These are phyloP conservation scores for Achatina immaculata DNA, from an alignment of 1,140 invertebrate genomes.

Conservation along the genomic window DNA sequence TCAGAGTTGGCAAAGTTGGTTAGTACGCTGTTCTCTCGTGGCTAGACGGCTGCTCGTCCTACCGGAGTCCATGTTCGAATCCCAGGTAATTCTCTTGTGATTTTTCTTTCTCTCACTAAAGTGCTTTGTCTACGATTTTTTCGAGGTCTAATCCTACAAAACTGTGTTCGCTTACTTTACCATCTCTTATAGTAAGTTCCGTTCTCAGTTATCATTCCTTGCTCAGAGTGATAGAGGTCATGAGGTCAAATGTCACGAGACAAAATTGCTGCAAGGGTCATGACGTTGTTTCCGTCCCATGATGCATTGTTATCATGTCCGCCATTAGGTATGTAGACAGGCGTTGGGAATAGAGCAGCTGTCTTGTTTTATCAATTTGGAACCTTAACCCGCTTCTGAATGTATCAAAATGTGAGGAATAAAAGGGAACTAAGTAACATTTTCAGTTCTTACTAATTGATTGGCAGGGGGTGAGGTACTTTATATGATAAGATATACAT, in stretches of 20 bases:
- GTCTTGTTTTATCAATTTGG: slow-evolving; percentile 31
- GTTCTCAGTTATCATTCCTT: too few relatives aligned
- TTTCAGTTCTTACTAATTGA: slow-evolving; percentile 10
- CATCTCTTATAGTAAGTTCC: too few relatives aligned
- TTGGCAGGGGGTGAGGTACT: slow-evolving; percentile 21
- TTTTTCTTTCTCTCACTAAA: too few relatives aligned
- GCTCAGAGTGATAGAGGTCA: too few relatives aligned
- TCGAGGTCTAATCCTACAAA: too few relatives aligned
- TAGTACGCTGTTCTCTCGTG: too few relatives aligned
- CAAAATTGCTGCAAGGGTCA: slow-evolving; percentile 45
- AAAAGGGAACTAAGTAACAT: background rate
- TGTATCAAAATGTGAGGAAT: slow-evolving; percentile 26
- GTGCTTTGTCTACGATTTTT: too few relatives aligned
- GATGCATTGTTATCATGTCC: slow-evolving; percentile 50
- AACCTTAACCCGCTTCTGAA: background rate
- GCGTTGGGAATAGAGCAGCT: background rate
- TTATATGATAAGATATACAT: background rate
- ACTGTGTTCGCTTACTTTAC: too few relatives aligned
- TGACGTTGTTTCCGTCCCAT: slow-evolving; percentile 54
- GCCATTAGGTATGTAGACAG: slow-evolving; percentile 38
- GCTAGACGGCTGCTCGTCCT: too few relatives aligned
- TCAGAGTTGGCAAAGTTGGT: too few relatives aligned
- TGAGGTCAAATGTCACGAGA: slow-evolving; percentile 48
- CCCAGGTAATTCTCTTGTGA: too few relatives aligned
- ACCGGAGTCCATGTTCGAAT: too few relatives aligned